phyloP scores from a whole-genome alignment of 2,113 vertebrate species.

The Malurus melanocephalus region DNA sequence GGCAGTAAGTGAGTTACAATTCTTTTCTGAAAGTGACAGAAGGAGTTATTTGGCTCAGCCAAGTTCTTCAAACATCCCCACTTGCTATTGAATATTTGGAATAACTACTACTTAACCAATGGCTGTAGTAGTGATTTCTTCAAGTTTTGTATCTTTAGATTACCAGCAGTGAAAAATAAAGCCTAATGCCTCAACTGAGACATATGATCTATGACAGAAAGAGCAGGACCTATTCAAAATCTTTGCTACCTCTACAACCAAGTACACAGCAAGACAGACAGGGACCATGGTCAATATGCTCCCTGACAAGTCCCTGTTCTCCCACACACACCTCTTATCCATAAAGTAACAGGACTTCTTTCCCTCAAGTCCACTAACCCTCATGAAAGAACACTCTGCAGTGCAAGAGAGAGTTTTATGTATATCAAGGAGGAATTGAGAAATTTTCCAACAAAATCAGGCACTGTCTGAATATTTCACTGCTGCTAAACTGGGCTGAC shows the following conservation, averaged over 20 bases:
- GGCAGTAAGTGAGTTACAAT: background rate
- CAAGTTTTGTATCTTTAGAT: background rate
- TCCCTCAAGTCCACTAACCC: background rate
- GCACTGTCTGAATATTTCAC: background rate
- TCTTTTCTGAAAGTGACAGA: background rate
- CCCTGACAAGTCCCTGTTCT: background rate
- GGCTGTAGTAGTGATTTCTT: background rate
- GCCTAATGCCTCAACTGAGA: background rate
- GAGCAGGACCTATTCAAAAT: background rate
- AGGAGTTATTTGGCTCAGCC: background rate
- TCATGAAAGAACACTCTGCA: background rate
- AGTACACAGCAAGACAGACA: background rate
- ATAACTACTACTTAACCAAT: background rate
- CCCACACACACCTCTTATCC: background rate
- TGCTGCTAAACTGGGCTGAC: background rate
- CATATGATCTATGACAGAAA: background rate
- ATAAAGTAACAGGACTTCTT: background rate
- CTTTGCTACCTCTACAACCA: background rate
- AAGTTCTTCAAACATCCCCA: background rate
- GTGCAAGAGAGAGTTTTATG: background rate
- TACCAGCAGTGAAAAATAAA: background rate
- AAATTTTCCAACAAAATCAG: background rate
- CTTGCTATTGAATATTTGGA: background rate
- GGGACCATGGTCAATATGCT: accelerated
- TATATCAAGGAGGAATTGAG: background rate